Base-by-base conservation (phyloP, 2,797 vertebrate species). In the Denticeps clupeoides region DNA sequence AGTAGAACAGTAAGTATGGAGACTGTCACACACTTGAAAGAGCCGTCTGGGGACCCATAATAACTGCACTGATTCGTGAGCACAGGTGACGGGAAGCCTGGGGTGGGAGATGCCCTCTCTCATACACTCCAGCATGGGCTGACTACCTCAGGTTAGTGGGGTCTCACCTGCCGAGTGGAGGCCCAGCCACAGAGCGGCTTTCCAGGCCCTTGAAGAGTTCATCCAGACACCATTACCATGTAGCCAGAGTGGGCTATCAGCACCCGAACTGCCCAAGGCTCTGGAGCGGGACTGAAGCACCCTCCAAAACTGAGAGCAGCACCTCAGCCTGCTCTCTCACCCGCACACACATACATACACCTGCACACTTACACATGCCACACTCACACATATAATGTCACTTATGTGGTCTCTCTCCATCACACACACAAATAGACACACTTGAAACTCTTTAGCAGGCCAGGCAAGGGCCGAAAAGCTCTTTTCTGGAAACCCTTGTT, bases 141-240 rank as follows among this genome's bases (percentile, higher is more conserved):
- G 29, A 32, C 55, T 15, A 28, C 24, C 26, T 44, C 9, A 8
- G 32, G 47, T 8, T 41, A 51, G 32, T 43, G 47, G 22, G 28
- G 12, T 42, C 33, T 35, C 52, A 51, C 50, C 45, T 41, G 35
- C 40, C 38, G 28, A 35, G 38, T 32, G 33, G 45, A 57, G 32
- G 44, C 46, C 23, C 19, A 23, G 42, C 16, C 49, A 58, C 35
- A 31, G 51, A 74, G 72, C 71, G 68, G 73, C 64, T 41, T 76
- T 80, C 64, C 66, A 71, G 66, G 65, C 76, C 59, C 67, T 77
- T 75, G 71, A 80, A 77, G 67, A 82, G 77, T 82, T 80, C 77
- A 78, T 80, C 71, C 72, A 69, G 75, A 68, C 59, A 67, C 70
- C 63, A 80, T 84, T 82, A 78, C 64, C 21, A 52, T 63, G 57